Base-by-base conservation (phyloP, 2,113 vertebrate species). In the Prunella himalayana region DNA sequence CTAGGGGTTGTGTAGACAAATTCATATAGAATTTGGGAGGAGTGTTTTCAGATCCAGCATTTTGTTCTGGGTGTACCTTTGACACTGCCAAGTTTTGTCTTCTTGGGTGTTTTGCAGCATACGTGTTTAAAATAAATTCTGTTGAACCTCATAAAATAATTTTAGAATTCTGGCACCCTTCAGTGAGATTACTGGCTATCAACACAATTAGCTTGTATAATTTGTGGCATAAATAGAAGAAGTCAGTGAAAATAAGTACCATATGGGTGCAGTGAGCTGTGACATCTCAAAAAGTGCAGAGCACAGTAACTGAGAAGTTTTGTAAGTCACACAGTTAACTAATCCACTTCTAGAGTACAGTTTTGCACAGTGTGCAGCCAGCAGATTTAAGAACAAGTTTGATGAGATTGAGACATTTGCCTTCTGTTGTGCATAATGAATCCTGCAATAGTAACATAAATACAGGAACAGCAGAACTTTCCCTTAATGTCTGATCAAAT, bases 351-450 rank as follows among this genome's bases (percentile, higher is more conserved):
- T 76, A 82, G 57, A 72, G 44, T 33, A 45, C 57, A 64, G 0
- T 79, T 84, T 79, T 84, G 69, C 65, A 81, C 83, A 71, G 69
- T 76, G 53, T 86, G 65, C 70, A 92, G 77, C 94, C 73, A 86
- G 61, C 84, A 82, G 70, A 87, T 95, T 91, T 85, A 39, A 81
- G 47, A 57, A 84, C 61, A 86, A 86, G 37, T 79, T 49, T 79
- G 53, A 72, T 95, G 70, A 87, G 75, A 61, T 30, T 57, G 51
- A 75, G 57, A 89, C 77, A 68, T 96, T 94, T 91, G 83, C 92
- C 94, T 94, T 95, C 94, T 95, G 91, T 91, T 92, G 39, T 72
- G 31, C 61, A 35, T 87, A 92, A 76, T 82, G 83, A 87, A 57
- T 87, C 70, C 70, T 72, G 11, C 83, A 94, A 69, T 45, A 61